Evolutionary conservation across 1,140 invertebrate species (phyloP), one percentile per base, ranked within the genome.

Genomic region (Papilio aristodemus): DNA sequence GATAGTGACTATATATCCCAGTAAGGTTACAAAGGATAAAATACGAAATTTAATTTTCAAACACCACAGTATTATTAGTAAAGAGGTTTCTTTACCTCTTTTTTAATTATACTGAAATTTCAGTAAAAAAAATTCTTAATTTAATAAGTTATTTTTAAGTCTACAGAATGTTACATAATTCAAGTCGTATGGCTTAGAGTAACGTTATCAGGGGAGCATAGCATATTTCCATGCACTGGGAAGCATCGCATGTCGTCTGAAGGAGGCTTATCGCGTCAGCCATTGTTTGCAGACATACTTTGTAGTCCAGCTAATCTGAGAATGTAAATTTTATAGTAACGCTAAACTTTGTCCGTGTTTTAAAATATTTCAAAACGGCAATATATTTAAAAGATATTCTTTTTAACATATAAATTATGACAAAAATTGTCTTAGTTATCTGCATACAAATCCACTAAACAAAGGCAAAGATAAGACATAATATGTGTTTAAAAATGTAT

Each of bases 221-320:
- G 38, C 62, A 64, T 64, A 62, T 62, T 62, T 64, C 14, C 62
- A 64, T 64, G 62, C 62, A 64, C 14, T 22, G 62, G 39, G 39
- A 46, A 64, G 39, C 62, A 64, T 64, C 62, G 62, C 62, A 64
- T 64, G 62, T 64, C 62, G 38, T 64, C 62, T 64, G 38, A n/a
- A 64, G 22, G 17, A 10, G 22, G 62, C 62, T 64, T 41, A 43
- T 64, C 62, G 62, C 39, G 0, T 11, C n/a, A 8, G 17, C 37
- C 13, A 43, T 64, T 64, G 62, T 64, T 64, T 43, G 62, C 17
- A 38, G 39, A 64, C 39, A 46, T 64, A 32, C 39, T 64, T 64
- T 64, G 62, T 64, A 17, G 62, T 43, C 62, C n/a, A 38, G 22
- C 19, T 64, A 64, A 64, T 64, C 62, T 64, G 10, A 17, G 27